phyloP scores from a whole-genome alignment of 1,140 invertebrate species.

The Drosophila watanabei region DNA sequence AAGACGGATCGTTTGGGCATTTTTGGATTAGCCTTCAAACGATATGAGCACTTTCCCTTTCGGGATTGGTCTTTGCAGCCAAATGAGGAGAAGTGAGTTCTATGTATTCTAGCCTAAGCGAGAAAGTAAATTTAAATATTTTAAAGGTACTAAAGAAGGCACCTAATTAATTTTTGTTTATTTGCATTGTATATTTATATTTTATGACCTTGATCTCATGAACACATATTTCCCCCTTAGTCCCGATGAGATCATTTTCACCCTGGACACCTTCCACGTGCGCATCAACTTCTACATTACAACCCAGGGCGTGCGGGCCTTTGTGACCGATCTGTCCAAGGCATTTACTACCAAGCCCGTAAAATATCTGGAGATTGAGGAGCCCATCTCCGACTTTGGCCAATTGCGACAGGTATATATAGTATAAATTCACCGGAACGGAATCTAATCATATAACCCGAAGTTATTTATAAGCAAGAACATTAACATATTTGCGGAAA shows the following conservation, averaged over 20 bases:
- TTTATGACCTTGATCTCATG: background rate
- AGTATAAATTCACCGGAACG: no score
- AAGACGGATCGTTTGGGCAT: constrained; percentile 70
- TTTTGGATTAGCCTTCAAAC: constrained; percentile 74
- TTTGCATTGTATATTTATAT: background rate
- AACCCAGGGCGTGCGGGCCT: constrained; percentile 59
- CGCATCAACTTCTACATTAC: constrained; percentile 66
- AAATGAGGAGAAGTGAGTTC: constrained; percentile 67
- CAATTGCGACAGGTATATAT: constrained; percentile 59
- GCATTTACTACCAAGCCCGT: constrained; percentile 54
- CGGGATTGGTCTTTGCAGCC: constrained; percentile 70
- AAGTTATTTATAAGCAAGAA: constrained; percentile 62
- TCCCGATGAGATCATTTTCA: constrained; percentile 62
- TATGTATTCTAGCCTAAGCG: background rate
- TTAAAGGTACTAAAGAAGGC: background rate
- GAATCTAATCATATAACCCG: no score
- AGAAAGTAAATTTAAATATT: background rate
- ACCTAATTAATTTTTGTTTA: background rate
- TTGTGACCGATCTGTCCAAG: constrained; percentile 64
- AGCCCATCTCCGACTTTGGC: constrained; percentile 65
- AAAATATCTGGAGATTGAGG: constrained; percentile 68
- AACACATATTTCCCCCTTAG: constrained; percentile 4
- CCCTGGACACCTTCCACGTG: constrained; percentile 68
- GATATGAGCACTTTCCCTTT: constrained; percentile 81
- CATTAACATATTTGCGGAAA: constrained; percentile 75